A percentile compares a stretch with the other conserved stretches of the same genome.
Evolutionary conservation across 2,113 vertebrate genomes (phyloP).

Genomic region (Zapornia atra): DNA sequence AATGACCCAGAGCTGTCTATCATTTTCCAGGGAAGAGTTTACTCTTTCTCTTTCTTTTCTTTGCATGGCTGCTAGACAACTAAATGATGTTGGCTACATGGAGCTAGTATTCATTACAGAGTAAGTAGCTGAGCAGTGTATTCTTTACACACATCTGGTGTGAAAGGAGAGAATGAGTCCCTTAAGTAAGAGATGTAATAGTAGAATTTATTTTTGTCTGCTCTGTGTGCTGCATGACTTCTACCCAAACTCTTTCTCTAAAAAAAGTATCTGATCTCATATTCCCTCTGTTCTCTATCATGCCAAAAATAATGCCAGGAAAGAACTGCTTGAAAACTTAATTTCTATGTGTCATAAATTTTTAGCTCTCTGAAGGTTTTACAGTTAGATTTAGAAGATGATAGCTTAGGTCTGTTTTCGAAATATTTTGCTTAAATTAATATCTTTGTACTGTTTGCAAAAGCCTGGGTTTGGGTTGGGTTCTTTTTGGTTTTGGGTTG

Average conservation of each 20-base stretch:
- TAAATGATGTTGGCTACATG: background rate
- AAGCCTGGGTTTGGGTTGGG: background rate
- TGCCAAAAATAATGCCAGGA: background rate
- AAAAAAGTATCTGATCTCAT: background rate
- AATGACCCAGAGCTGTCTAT: background rate
- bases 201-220: background rate
- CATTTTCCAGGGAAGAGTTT: background rate
- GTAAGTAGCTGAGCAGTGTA: background rate
- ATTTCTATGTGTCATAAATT: background rate
- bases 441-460: background rate
- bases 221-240: background rate
- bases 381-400: background rate
- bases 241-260: background rate
- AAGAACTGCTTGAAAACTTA: background rate
- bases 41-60: background rate
- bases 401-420: background rate
- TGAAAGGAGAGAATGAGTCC: background rate
- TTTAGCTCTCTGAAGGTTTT: background rate
- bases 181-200: background rate
- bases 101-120: background rate
- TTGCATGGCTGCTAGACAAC: background rate
- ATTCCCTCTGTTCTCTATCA: background rate
- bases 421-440: background rate
- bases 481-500: too few relatives aligned
- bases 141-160: background rate